A percentile compares a stretch with the other conserved stretches of the same genome.
Evolutionary conservation across 2,888 invertebrate genomes (phyloP).

Genomic region (Microlaimidae sp.): DNA sequence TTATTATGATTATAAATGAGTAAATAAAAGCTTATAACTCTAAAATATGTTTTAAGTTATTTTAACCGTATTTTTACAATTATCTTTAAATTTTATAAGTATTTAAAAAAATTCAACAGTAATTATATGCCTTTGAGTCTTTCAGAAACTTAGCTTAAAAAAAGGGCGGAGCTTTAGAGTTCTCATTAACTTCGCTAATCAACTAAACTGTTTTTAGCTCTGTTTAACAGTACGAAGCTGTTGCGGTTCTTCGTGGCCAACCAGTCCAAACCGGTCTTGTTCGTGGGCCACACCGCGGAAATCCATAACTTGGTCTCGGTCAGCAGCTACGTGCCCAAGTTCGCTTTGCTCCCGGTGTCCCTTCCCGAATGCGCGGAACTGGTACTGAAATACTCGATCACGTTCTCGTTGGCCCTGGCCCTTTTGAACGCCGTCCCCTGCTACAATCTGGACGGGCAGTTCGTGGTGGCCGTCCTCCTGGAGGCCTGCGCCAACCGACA

Average conservation of each 20-base stretch:
- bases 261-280: conserved; percentile 46
- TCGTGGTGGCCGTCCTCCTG: conserved; percentile 51
- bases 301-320: conserved; percentile 16
- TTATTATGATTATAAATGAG: no score
- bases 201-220: no score
- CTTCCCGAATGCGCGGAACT: conserved; percentile 21
- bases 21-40: no score
- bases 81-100: no score
- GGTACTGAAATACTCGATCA: conserved; percentile 38
- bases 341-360: conserved; percentile 16
- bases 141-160: no score
- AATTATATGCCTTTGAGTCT: no score
- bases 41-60: no score
- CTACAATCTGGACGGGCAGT: conserved; percentile 78
- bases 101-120: no score
- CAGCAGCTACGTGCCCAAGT: background rate
- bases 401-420: conserved; percentile 73
- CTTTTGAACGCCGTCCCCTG: conserved; percentile 80
- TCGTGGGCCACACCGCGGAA: conserved; percentile 55
- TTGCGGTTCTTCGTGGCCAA: conserved; percentile 36
- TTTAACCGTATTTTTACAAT: no score
- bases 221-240: conserved; percentile 61
- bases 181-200: no score
- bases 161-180: no score
- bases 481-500: background rate